These are phyloP conservation scores for rabbit (Oryctolagus cuniculus) DNA, from an alignment of 2,113 vertebrate genomes.

Conservation along the genomic window mOryCun1.1 NC_091439.1:66437001-66437500, in stretches of 20 bases:
- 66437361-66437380: no score
- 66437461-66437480: no score
- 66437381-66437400: no score
- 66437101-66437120: neutral
- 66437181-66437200: neutral
- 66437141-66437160: neutral
- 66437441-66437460: no score
- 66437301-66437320: neutral
- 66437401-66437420: no score
- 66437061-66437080: neutral
- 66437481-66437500: no score
- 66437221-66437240: neutral
- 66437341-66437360: no score
- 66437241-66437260: neutral
- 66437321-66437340: no score
- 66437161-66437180: conserved; percentile 5
- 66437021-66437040: neutral
- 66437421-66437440: no score
- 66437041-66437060: neutral
- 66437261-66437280: neutral
- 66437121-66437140: neutral
- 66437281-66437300: neutral
- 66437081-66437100: neutral
- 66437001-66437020: neutral
- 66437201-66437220: neutral